Evolutionary conservation across 2,888 invertebrate genomes (phyloP).

Genomic region (Creontiades dilutus): DNA sequence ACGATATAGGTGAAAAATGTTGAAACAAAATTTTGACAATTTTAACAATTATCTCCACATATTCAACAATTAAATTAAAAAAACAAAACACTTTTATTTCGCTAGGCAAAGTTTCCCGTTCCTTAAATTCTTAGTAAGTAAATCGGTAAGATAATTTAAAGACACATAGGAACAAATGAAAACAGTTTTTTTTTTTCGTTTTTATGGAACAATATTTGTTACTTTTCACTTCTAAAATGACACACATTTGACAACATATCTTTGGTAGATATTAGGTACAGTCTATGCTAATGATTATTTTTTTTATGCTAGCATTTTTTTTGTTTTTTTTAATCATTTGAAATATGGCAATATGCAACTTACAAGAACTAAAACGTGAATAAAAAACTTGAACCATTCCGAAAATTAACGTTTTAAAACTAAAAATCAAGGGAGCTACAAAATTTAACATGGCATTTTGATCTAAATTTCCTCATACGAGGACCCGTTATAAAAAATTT

Average conservation of each 20-base stretch:
- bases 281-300: conserved; percentile 68
- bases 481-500: too few relatives aligned
- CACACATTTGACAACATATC: conserved; percentile 63
- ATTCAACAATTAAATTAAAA: neutral
- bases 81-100: neutral
- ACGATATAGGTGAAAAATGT: conserved; percentile 44
- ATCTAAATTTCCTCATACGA: too few relatives aligned
- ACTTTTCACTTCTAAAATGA: conserved; percentile 46
- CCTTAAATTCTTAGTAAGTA: neutral
- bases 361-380: neutral
- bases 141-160: conserved; percentile 49
- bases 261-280: conserved; percentile 66
- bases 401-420: neutral
- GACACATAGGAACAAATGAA: conserved; percentile 56
- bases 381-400: neutral
- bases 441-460: neutral
- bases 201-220: conserved; percentile 51
- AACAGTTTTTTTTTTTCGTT: conserved; percentile 60
- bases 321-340: conserved; percentile 37
- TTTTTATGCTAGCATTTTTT: conserved; percentile 56
- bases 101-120: conserved; percentile 38
- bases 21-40: conserved; percentile 10
- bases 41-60: conserved; percentile 18
- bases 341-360: conserved; percentile 40
- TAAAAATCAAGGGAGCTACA: conserved; percentile 1